Conservation (phyloP, 2,113 vertebrate species). For the Corvus moneduloides region DNA sequence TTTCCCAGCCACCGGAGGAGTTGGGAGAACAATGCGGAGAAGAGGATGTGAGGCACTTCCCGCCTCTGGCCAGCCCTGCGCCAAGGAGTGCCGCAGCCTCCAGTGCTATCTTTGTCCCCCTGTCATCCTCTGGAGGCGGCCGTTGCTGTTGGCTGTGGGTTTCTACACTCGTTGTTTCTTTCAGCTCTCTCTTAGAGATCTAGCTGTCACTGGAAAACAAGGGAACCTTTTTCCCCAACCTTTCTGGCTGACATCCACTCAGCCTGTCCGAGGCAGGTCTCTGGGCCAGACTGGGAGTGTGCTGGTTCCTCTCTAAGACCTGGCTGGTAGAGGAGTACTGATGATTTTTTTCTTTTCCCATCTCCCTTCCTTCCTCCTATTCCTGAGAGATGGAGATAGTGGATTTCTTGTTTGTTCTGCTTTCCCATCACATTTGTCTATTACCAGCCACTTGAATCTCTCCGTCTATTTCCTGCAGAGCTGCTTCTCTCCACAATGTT, state of each 20-base stretch:
- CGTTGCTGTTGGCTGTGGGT: background rate
- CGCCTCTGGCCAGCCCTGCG: background rate
- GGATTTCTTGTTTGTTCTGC: constrained; percentile 4
- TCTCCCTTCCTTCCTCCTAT: background rate
- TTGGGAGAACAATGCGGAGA: constrained; percentile 54
- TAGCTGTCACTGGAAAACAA: background rate
- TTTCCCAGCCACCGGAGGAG: constrained; percentile 65
- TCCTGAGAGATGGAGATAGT: background rate
- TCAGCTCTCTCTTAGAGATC: background rate
- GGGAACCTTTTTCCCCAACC: background rate
- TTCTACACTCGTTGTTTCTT: background rate
- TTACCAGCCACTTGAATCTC: background rate
- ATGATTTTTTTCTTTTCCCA: background rate
- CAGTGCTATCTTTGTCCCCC: constrained; percentile 31
- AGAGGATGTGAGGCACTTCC: constrained; percentile 70
- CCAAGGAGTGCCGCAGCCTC: constrained; percentile 22
- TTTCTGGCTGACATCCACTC: background rate
- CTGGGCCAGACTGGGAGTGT: background rate
- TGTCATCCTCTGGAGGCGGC: background rate
- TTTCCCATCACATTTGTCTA: background rate
- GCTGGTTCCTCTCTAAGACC: background rate
- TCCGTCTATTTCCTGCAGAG: background rate
- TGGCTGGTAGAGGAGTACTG: background rate
- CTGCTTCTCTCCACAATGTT: background rate
- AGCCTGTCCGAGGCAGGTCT: background rate